These are phyloP conservation scores for Schizotus pectinicornis DNA, from an alignment of 2,888 invertebrate species.

Conservation along the genomic window DNA sequence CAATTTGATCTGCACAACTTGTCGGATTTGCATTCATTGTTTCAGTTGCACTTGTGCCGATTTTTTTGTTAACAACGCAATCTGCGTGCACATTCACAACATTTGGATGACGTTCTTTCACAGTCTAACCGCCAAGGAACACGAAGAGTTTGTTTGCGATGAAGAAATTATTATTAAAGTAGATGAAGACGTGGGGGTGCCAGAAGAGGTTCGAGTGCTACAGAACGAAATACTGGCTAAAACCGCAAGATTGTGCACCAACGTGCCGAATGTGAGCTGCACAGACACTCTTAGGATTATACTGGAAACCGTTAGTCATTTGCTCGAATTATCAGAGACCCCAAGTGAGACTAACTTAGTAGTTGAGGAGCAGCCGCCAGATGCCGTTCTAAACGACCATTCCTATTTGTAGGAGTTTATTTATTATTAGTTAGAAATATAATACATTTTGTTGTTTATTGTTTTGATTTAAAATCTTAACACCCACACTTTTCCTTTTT, in stretches of 20 bases:
- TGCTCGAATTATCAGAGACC: slow-evolving; percentile 11
- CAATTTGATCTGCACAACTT: slow-evolving; percentile 16
- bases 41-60: slow-evolving; percentile 27
- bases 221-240: slow-evolving; percentile 7
- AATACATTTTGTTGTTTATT: not conserved
- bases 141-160: not conserved
- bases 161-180: slow-evolving; percentile 26
- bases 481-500: too few relatives aligned
- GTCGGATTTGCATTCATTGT: slow-evolving; percentile 20
- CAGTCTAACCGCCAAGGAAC: not conserved
- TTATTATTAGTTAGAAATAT: slow-evolving; percentile 13
- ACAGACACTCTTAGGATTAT: slow-evolving; percentile 7
- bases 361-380: not conserved
- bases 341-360: too few relatives aligned
- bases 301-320: slow-evolving; percentile 10
- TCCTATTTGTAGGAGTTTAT: slow-evolving; percentile 18
- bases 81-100: slow-evolving; percentile 26
- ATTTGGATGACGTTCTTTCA: slow-evolving; percentile 21
- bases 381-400: slow-evolving; percentile 9
- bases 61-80: slow-evolving; percentile 21
- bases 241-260: slow-evolving; percentile 2
- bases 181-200: slow-evolving; percentile 4
- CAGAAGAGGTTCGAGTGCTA: slow-evolving; percentile 5
- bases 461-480: too few relatives aligned
- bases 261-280: not conserved